Conservation (phyloP, 2,113 vertebrate genomes). For the Neodon shergylaensis region DNA sequence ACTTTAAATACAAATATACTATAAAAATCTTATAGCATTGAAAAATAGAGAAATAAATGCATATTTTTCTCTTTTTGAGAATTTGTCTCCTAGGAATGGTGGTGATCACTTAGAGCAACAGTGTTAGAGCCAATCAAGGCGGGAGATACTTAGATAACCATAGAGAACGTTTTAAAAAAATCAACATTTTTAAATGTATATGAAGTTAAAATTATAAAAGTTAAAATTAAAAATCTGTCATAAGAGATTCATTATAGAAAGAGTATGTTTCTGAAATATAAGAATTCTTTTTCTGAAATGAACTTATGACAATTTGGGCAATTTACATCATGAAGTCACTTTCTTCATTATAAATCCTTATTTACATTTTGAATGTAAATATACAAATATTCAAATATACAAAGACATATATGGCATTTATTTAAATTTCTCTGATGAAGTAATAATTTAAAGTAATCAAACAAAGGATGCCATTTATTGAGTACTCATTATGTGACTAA, state of each 20-base stretch:
- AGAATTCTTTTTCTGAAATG: conserved; percentile 46
- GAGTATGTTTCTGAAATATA: conserved; percentile 47
- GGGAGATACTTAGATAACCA: not conserved
- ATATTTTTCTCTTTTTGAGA: conserved; percentile 47
- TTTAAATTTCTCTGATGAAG: conserved; percentile 40
- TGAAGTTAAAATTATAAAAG: conserved; percentile 27
- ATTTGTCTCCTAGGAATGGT: conserved; percentile 31
- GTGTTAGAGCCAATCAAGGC: not conserved
- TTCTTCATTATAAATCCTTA: conserved; percentile 29
- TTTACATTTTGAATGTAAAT: not conserved
- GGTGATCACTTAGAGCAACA: not conserved
- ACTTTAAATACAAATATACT: conserved; percentile 20
- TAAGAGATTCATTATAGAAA: conserved; percentile 16
- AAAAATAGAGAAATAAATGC: conserved; percentile 39
- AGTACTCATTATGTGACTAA: not conserved
- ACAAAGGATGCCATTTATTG: conserved; percentile 14
- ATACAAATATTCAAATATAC: not conserved
- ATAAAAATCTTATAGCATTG: conserved; percentile 43
- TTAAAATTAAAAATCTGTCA: not conserved
- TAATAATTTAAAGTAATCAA: conserved; percentile 41
- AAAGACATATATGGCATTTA: conserved; percentile 1
- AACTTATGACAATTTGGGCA: conserved; percentile 36
- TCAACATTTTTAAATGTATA: conserved; percentile 48
- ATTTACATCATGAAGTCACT: conserved; percentile 55
- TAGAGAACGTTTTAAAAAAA: conserved; percentile 18